phyloP scores from a whole-genome alignment of 2,888 invertebrate species.

The Chymomyza procnemis region DNA sequence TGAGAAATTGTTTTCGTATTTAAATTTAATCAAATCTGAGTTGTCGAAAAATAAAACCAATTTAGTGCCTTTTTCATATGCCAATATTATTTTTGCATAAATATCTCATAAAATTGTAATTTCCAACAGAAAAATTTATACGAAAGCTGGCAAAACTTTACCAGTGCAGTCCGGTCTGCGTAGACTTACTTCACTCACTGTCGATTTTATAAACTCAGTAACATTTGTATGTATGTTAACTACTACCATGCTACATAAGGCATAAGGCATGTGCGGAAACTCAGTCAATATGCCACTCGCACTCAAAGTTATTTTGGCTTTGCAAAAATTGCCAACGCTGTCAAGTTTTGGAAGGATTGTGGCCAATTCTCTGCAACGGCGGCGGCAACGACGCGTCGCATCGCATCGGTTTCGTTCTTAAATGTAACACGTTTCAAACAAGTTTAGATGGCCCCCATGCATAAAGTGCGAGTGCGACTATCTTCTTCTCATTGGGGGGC shows the following conservation, averaged over 20 bases:
- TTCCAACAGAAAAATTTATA: too few species aligned
- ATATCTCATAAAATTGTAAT: too few species aligned
- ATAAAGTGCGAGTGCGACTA: conserved; percentile 27
- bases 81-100: too few species aligned
- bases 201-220: conserved; percentile 23
- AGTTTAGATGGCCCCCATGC: conserved; percentile 59
- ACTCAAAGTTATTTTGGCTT: conserved; percentile 37
- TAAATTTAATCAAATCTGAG: too few species aligned
- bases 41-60: too few species aligned
- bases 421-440: conserved; percentile 73
- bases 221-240: background rate
- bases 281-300: conserved; percentile 65
- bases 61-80: too few species aligned
- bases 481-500: conserved; percentile 1
- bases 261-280: conserved; percentile 23
- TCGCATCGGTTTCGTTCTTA: conserved; percentile 43
- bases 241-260: background rate
- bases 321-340: conserved; percentile 48
- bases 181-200: conserved; percentile 33
- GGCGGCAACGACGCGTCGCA: conserved; percentile 53
- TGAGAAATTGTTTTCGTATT: too few species aligned
- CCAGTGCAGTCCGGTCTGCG: too few species aligned
- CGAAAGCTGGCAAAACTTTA: too few species aligned
- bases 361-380: conserved; percentile 69
- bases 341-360: conserved; percentile 69